These are phyloP conservation scores for Actinopyga echinites DNA, from an alignment of 53 echinoderm and acorn worm species.

Conservation along the genomic window DNA sequence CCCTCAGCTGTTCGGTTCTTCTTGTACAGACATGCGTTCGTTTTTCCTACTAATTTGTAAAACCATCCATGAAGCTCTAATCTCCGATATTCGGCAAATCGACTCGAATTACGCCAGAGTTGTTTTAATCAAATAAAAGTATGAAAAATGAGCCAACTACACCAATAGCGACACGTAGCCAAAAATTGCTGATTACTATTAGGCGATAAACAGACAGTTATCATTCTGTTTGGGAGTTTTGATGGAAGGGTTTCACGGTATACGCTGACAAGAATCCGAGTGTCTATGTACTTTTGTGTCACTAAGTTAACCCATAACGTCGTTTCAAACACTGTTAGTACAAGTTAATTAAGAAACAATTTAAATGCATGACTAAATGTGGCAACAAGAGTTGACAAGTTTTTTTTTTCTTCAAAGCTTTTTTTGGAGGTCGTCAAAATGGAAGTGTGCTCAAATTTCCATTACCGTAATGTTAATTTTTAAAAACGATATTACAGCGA, in stretches of 20 bases:
- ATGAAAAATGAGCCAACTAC: constrained; percentile 2
- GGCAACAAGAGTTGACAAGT: constrained; percentile 18
- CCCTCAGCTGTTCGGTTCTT: too few species aligned
- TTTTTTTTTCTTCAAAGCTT: not conserved
- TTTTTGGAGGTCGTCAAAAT: not conserved
- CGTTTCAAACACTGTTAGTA: not conserved
- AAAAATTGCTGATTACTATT: not conserved
- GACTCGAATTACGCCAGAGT: constrained; percentile 8
- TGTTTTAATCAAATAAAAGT: constrained; percentile 6
- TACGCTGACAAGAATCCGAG: not conserved
- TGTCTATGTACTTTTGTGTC: constrained; percentile 27
- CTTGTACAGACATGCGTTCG: not conserved
- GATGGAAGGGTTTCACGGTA: constrained; percentile 13
- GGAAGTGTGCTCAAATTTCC: constrained; percentile 8
- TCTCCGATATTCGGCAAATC: not conserved
- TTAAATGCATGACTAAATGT: constrained; percentile 27
- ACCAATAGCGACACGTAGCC: not conserved
- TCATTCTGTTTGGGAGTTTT: constrained; percentile 3
- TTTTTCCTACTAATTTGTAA: not conserved
- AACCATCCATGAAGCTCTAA: not conserved
- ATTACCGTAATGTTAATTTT: constrained; percentile 29
- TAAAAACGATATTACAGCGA: not conserved
- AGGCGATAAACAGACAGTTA: constrained; percentile 28
- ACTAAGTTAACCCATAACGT: constrained; percentile 20
- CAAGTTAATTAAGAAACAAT: constrained; percentile 34